A percentile compares a stretch with the other conserved stretches of the same genome.
Conservation (phyloP, 2,113 vertebrate species). For the Phaetusa simplex region DNA sequence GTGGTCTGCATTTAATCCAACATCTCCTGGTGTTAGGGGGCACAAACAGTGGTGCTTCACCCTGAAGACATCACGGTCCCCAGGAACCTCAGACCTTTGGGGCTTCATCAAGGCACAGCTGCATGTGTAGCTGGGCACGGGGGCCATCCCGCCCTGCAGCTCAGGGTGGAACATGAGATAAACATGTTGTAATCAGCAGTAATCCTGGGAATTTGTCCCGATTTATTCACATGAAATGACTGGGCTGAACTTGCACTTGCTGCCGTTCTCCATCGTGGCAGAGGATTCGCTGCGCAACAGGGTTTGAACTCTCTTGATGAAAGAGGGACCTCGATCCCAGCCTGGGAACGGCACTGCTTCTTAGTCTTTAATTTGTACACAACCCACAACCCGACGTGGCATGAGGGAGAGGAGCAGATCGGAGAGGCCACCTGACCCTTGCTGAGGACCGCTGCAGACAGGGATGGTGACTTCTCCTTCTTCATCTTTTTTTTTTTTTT, state of each 20-base stretch:
- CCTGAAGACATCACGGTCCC: not conserved
- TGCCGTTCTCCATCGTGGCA: not conserved
- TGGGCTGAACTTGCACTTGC: not conserved
- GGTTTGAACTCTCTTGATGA: not conserved
- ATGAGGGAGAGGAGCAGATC: not conserved
- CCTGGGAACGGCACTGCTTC: not conserved
- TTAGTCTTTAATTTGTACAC: not conserved
- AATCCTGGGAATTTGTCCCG: not conserved
- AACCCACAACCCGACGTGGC: fast-evolving
- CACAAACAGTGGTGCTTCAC: not conserved
- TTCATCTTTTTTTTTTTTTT: not conserved
- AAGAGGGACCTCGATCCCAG: not conserved
- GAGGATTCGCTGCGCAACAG: not conserved
- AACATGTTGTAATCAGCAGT: not conserved
- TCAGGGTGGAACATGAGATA: not conserved
- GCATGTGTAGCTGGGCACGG: not conserved
- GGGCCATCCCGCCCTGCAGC: not conserved
- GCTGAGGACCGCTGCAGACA: not conserved
- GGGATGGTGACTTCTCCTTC: not conserved
- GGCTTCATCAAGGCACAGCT: not conserved
- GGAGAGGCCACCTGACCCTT: not conserved
- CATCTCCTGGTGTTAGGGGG: not conserved
- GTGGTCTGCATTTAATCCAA: not conserved
- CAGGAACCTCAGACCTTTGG: not conserved
- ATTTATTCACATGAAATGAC: not conserved